phyloP scores from a whole-genome alignment of 2,888 invertebrate species.

The Eristalis arbustorum region DNA sequence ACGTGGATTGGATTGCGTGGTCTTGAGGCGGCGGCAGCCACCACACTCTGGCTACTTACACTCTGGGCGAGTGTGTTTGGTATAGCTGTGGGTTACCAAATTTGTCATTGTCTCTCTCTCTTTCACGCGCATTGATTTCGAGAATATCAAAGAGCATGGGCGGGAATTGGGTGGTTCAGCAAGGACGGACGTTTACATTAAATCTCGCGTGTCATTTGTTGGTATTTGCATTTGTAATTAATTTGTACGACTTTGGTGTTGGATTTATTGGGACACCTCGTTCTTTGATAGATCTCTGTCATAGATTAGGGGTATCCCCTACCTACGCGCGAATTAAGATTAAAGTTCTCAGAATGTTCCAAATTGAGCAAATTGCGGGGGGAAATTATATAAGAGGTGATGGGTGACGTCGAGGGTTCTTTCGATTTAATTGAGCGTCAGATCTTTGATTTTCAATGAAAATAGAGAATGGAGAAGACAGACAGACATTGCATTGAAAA shows the following conservation, averaged over 20 bases:
- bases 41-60: constrained; percentile 25
- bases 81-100: constrained; percentile 61
- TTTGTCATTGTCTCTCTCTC: constrained; percentile 34
- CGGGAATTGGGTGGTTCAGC: constrained; percentile 54
- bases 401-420: background rate
- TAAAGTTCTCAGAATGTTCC: background rate
- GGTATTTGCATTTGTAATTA: constrained; percentile 36
- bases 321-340: background rate
- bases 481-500: background rate
- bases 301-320: background rate
- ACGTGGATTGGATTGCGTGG: constrained; percentile 23
- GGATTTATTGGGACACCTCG: constrained; percentile 37
- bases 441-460: background rate
- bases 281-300: background rate
- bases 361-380: background rate
- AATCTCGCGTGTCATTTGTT: background rate
- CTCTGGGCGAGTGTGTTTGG: constrained; percentile 29
- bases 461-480: background rate
- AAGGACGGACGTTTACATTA: constrained; percentile 65
- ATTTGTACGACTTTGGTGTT: constrained; percentile 25
- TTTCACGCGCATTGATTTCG: constrained; percentile 7
- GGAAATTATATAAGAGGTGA: background rate
- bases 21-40: constrained; percentile 33
- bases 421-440: background rate
- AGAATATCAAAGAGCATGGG: constrained; percentile 32